A percentile compares a stretch with the other conserved stretches of the same genome.
These are phyloP conservation scores for Protobothrops flavoviridis DNA, from an alignment of 2,113 vertebrate genomes.

Conservation along the genomic window DNA sequence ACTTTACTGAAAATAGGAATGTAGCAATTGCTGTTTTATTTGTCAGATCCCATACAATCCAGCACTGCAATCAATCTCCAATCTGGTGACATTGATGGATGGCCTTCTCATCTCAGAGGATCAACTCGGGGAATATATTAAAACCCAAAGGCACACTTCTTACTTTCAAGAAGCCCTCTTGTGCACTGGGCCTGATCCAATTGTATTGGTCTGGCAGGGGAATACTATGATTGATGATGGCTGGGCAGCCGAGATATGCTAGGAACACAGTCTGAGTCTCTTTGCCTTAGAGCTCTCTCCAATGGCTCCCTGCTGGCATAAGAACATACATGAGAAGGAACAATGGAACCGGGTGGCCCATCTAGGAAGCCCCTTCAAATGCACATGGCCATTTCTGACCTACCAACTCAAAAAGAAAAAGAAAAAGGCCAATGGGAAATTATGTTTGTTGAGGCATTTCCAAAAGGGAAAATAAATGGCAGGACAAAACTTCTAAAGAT, in stretches of 20 bases:
- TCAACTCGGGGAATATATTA: conserved; percentile 56
- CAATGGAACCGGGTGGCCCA: conserved; percentile 62
- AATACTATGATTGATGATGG: conserved; percentile 73
- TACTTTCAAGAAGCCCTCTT: conserved; percentile 47
- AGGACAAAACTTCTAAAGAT: conserved; percentile 67
- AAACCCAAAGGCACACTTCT: conserved; percentile 53
- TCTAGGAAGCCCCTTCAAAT: conserved; percentile 49
- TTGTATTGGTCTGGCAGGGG: conserved; percentile 59
- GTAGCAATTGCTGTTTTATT: conserved; percentile 45
- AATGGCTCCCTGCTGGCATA: conserved; percentile 36
- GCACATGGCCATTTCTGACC: conserved; percentile 51
- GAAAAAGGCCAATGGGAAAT: conserved; percentile 68
- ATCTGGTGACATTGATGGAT: conserved; percentile 79
- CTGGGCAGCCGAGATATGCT: conserved; percentile 39
- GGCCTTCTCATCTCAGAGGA: conserved; percentile 61
- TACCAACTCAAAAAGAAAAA: conserved; percentile 52
- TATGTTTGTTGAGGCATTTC: conserved; percentile 72
- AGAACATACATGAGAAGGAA: conserved; percentile 35
- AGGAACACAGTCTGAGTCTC: conserved; percentile 37
- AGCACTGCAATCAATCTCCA: conserved; percentile 48
- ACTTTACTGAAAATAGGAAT: conserved; percentile 49
- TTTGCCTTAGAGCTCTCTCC: conserved; percentile 14
- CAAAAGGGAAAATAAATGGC: conserved; percentile 78
- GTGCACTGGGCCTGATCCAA: conserved; percentile 45
- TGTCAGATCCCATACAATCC: conserved; percentile 44